phyloP scores from a whole-genome alignment of 1,140 invertebrate genomes.

The Steinernema feltiae region DNA sequence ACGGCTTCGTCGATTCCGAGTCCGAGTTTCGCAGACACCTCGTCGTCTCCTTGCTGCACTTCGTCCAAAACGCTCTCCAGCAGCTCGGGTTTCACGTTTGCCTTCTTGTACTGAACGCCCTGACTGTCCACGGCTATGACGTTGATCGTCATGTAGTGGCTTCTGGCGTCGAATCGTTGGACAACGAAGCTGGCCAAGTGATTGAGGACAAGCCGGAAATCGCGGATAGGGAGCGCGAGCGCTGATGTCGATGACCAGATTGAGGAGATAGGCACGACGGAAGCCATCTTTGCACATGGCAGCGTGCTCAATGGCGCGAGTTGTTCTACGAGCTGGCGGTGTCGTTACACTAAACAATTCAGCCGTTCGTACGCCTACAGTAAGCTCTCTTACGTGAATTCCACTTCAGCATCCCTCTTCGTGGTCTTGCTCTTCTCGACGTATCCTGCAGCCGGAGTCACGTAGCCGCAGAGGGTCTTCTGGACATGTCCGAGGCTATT shows the following conservation, averaged over 20 bases:
- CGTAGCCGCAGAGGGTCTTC: constrained; percentile 15
- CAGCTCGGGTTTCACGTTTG: constrained; percentile 7
- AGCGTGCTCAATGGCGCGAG: constrained; percentile 30
- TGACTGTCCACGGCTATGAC: constrained; percentile 43
- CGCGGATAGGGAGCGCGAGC: constrained; percentile 34
- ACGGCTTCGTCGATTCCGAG: constrained; percentile 38
- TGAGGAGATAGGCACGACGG: constrained; percentile 45
- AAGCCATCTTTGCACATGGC: constrained; percentile 49
- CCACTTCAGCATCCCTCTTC: constrained; percentile 22
- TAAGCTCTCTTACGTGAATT: constrained; percentile 13
- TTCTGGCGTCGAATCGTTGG: constrained; percentile 28
- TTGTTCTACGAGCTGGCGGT: constrained; percentile 25
- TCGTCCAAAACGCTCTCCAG: constrained; percentile 24
- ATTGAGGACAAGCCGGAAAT: constrained; percentile 41
- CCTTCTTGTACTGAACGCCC: constrained; percentile 25
- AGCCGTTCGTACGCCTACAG: constrained; percentile 14
- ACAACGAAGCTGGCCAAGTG: constrained; percentile 37
- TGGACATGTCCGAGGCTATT: constrained; percentile 17
- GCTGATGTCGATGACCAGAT: constrained; percentile 46
- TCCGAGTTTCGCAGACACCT: constrained; percentile 38
- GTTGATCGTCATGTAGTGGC: constrained; percentile 38
- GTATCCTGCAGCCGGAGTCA: constrained; percentile 26
- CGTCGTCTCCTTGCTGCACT: constrained; percentile 33
- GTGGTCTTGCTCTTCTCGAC: constrained; percentile 22
- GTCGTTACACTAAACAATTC: neutral